Base-by-base conservation (phyloP, 2,888 invertebrate species). In the Drosophila histrio region DNA sequence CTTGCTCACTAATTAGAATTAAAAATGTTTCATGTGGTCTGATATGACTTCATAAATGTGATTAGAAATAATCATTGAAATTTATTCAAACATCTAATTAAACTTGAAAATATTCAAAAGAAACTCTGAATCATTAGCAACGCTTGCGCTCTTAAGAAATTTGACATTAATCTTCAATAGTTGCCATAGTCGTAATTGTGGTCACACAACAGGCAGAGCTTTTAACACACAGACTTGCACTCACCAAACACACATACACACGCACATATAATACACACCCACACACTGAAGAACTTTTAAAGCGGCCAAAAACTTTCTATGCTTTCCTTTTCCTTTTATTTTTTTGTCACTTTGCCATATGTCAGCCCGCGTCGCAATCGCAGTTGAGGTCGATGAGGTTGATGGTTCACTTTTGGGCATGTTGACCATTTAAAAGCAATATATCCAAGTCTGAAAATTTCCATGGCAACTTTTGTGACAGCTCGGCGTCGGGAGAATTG, bases 401-500 rank as follows among this genome's bases (percentile, higher is more conserved):
- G 17, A 15, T 24, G 9, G 19, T 11, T 24, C 13, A 34, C 15
- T 49, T 11, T 30, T 39, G n/a, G 46, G 2, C 15, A 22, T 30
- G 8, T 38, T 44, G 50, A 24, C 39, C 53, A 74, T 53, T 68
- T 30, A 32, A 62, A 44, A 34, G 57, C 50, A 54, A 63, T 70
- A 58, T 66, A 56, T 57, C 50, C 24, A 47, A 49, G 67, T 47
- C 34, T 22, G 21, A 15, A 15, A 54, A 57, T 64, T 57, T 54
- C 63, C 56, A 68, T 74, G 68, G 63, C 32, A 71, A 77, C 75
- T 71, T 76, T 58, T 60, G 54, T 43, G 73, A 57, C 75, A 58
- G 60, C 32, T 30, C 28, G 28, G 30, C 21, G 54, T n/a, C 17
- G 7, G 2, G 13, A 13, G 36, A 5, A n/a, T 19, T 19, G 9